Evolutionary conservation across 37 sponge, comb jelly and placozoan genomes (phyloP), one percentile per base, ranked within the genome.

Genomic region (Halisarca cf. caerulea): DNA sequence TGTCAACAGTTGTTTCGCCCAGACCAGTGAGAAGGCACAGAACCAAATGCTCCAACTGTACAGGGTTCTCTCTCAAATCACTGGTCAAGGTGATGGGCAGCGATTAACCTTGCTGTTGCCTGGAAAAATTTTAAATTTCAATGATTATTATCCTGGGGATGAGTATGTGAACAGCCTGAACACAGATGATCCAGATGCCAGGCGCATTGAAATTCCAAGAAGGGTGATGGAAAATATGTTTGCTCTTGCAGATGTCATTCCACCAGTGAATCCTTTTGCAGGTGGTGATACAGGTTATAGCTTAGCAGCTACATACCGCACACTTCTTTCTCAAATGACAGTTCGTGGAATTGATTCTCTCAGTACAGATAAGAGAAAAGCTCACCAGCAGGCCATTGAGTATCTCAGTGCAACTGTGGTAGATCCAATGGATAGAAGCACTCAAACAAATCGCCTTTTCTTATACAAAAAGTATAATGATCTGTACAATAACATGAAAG

Each of bases 161-260:
- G 72, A 33, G 27, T 84, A 84, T 51, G 85, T 68, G 1, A 51
- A 42, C 0, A 35, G 55, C 59, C 25, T 84, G 77, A 44, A 74
- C 28, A 74, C n/a, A 15, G 73, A 72, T 2, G 85, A 84, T 51
- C 72, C 70, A 7, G 54, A 45, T 14, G 85, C 54, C 24, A 47
- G 38, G n/a, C 74, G 47, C 0, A 61, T 84, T 0, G 36, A 38
- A 33, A 84, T 84, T 28, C 85, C 85, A 14, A 51, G 41, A n/a
- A 47, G 85, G 14, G 59, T 84, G 27, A 51, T 58, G 59, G 85
- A 84, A 42, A 84, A 75, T 51, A 84, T 84, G 85, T 84, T 84
- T 24, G 24, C 59, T 15, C 59, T 84, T 8, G 59, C 59, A 27
- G 85, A 84, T 74, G 59, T 9, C 41, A 37, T 84, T 0, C 77